phyloP scores from a whole-genome alignment of 2,113 vertebrate species.

The Herpailurus yagouaroundi region DNA sequence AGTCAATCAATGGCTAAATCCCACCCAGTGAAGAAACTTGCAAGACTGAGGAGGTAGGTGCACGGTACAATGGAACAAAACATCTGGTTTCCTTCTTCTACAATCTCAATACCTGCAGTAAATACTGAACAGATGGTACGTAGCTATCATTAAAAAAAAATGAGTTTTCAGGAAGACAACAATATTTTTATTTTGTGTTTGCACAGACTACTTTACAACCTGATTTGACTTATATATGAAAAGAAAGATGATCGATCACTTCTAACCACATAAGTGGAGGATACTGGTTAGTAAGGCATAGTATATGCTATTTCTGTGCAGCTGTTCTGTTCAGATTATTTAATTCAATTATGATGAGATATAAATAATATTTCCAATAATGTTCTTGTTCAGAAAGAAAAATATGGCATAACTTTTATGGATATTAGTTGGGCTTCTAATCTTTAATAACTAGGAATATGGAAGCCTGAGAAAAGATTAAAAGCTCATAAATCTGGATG shows the following conservation, averaged over 20 bases:
- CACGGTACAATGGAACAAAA: not conserved
- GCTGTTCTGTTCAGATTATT: conserved; percentile 44
- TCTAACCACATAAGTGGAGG: not conserved
- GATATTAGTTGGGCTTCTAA: conserved; percentile 1
- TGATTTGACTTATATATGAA: conserved; percentile 43
- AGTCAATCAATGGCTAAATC: not conserved
- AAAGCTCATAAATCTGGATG: not conserved
- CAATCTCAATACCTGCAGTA: not conserved
- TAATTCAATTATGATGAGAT: conserved; percentile 65
- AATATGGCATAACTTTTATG: conserved; percentile 31
- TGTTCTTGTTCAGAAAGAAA: conserved; percentile 42
- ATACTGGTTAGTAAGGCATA: not conserved
- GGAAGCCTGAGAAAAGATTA: not conserved
- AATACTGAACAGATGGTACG: conserved; percentile 38
- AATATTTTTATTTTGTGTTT: conserved; percentile 38
- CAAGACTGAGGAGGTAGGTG: not conserved
- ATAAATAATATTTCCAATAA: conserved; percentile 52
- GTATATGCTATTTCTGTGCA: conserved; percentile 43
- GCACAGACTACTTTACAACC: not conserved
- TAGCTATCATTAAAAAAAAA: conserved; percentile 37
- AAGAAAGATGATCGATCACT: not conserved
- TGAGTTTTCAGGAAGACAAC: conserved; percentile 40
- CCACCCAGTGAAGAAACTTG: not conserved
- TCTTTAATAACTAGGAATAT: conserved; percentile 44
- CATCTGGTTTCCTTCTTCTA: conserved; percentile 2